Evolutionary conservation across 2,113 vertebrate species (phyloP).

Genomic region (Corythornis madagascariensis): DNA sequence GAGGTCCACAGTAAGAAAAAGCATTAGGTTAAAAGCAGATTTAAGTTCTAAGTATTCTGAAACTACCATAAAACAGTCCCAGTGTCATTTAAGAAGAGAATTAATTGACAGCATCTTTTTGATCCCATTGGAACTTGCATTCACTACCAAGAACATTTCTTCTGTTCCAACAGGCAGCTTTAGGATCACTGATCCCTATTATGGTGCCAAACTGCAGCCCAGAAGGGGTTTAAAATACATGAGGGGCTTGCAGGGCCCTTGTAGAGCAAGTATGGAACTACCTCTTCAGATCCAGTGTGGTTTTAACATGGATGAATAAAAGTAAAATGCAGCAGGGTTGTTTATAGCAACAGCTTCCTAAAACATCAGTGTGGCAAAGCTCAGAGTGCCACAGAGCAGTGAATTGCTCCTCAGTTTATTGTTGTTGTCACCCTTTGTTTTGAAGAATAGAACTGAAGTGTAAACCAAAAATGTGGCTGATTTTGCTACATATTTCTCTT

Average conservation of each 20-base stretch:
- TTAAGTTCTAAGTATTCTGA: neutral
- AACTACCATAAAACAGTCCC: neutral
- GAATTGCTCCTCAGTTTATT: neutral
- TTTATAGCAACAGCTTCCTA: neutral
- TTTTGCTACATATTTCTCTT: neutral
- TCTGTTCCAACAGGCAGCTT: neutral
- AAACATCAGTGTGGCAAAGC: neutral
- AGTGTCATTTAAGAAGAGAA: slow-evolving; percentile 7
- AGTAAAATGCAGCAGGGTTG: neutral
- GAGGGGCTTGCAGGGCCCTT: neutral
- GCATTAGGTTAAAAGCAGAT: neutral
- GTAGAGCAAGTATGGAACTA: neutral
- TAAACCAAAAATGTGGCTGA: neutral
- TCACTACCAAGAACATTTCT: neutral
- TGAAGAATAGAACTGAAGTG: neutral
- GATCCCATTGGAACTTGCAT: neutral
- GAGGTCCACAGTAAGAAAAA: neutral
- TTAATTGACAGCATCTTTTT: slow-evolving; percentile 6
- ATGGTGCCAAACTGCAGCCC: neutral
- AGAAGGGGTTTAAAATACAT: neutral
- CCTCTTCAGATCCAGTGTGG: neutral
- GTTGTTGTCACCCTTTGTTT: neutral
- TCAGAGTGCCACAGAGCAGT: neutral
- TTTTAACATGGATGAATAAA: neutral
- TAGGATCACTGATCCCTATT: neutral